Conservation (phyloP, 2,797 vertebrate genomes). For the Chaetophractus vellerosus region DNA sequence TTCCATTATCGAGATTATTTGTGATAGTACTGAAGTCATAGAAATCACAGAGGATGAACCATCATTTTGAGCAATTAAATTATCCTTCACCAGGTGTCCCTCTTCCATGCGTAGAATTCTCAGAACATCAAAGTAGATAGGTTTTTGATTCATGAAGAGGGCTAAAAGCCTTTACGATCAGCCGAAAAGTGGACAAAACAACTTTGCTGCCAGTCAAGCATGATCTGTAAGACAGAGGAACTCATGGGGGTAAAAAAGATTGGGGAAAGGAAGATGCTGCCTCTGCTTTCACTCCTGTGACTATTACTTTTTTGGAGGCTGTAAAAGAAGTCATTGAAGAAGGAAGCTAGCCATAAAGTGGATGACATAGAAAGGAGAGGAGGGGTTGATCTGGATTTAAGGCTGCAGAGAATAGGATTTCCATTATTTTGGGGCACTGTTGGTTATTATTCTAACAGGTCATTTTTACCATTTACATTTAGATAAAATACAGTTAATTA, state of each 20-base stretch:
- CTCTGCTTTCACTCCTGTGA: background rate
- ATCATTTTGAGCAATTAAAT: background rate
- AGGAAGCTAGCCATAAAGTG: background rate
- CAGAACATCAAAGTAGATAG: background rate
- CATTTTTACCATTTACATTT: slow-evolving; percentile 14
- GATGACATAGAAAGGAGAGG: background rate
- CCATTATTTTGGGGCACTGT: background rate
- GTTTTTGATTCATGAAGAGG: background rate
- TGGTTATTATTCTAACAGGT: background rate
- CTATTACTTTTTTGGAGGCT: background rate
- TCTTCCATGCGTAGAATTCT: background rate
- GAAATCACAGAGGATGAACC: background rate
- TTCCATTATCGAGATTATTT: background rate
- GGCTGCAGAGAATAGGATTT: background rate
- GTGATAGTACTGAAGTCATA: background rate
- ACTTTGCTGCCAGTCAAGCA: background rate
- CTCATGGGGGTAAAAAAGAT: background rate
- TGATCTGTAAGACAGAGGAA: background rate
- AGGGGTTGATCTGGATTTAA: background rate
- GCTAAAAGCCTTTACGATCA: background rate
- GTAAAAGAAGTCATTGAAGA: background rate
- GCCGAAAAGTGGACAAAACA: background rate
- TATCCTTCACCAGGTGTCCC: background rate
- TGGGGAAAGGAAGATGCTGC: background rate
- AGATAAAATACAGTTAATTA: background rate